Percentiles rank a stretch among this genome's conserved stretches.
These are phyloP conservation scores for Rhynchomys soricoides DNA, from an alignment of 2,113 vertebrate species.

Conservation along the genomic window DNA sequence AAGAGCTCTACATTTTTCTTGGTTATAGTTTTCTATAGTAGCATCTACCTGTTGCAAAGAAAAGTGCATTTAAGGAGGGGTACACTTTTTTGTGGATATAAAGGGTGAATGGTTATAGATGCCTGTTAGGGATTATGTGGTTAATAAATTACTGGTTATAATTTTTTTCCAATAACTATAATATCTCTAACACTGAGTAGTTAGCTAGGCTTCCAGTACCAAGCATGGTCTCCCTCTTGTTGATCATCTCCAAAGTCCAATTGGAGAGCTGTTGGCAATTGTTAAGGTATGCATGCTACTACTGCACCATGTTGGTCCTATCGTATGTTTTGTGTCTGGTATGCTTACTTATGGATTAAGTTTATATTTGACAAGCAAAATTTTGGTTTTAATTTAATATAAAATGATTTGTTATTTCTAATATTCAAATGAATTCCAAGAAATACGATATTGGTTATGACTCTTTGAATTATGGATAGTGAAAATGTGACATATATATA, in stretches of 20 bases:
- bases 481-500: neutral
- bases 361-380: neutral
- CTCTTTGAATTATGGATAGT: constrained; percentile 15
- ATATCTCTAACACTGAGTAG: neutral
- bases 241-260: neutral
- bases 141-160: neutral
- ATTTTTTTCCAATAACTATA: neutral
- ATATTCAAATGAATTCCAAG: constrained; percentile 34
- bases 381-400: neutral
- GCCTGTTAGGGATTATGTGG: neutral
- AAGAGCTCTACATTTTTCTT: neutral
- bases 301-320: neutral
- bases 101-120: neutral
- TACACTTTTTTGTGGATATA: neutral
- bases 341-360: neutral
- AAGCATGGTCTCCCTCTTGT: neutral
- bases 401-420: neutral
- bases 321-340: neutral
- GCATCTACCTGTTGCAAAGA: neutral
- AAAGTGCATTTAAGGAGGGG: neutral
- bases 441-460: neutral
- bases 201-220: neutral
- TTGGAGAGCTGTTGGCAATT: neutral
- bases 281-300: neutral
- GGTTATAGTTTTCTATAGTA: neutral